Percentiles rank a stretch among this genome's conserved stretches.
Conservation (phyloP, 2,113 vertebrate species). For the Capricornis sumatraensis region DNA sequence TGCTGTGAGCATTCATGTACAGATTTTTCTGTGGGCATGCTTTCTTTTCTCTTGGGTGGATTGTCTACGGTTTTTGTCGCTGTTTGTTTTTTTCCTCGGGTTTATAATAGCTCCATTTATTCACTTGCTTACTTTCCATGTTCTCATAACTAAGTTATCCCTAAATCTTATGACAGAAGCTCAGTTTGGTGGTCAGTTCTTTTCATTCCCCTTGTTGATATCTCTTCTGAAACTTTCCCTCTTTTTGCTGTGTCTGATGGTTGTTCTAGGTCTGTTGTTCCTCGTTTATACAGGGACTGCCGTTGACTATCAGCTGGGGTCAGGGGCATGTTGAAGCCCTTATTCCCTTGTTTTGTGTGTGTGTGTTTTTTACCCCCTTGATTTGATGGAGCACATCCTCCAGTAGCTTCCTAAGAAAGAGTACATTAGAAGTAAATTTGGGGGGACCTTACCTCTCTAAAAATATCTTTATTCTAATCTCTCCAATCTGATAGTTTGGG, state of each 20-base stretch:
- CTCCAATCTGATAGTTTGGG: neutral
- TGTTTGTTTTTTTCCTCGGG: neutral
- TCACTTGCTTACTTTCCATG: neutral
- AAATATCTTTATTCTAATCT: neutral
- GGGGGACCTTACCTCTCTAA: neutral
- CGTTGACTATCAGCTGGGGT: neutral
- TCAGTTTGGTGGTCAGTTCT: neutral
- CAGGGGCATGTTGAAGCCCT: neutral
- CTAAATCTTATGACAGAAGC: neutral
- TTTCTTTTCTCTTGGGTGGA: neutral
- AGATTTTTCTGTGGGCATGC: neutral
- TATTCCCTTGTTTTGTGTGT: neutral
- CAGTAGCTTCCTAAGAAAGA: neutral
- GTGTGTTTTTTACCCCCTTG: neutral
- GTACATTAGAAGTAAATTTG: neutral
- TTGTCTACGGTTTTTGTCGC: neutral
- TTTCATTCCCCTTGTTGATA: neutral
- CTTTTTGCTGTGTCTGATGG: neutral
- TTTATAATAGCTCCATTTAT: neutral
- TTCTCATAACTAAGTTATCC: neutral
- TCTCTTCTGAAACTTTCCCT: neutral
- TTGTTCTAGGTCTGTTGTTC: neutral
- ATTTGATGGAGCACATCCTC: neutral
- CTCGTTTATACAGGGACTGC: neutral
- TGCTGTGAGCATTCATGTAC: neutral